phyloP scores from a whole-genome alignment of 2,888 invertebrate genomes.

The Acronicta alni region DNA sequence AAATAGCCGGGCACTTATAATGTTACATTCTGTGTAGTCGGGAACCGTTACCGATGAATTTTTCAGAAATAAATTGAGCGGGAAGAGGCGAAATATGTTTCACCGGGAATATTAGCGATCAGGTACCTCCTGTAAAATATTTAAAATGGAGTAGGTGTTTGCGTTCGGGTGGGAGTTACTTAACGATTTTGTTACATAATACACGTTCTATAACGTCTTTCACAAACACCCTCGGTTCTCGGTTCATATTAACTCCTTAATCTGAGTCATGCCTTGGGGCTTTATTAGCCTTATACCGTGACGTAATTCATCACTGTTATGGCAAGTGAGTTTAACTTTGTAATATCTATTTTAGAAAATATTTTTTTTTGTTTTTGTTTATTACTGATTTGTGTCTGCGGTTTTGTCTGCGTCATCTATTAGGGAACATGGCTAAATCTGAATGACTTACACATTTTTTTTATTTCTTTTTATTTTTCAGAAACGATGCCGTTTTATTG shows the following conservation, averaged over 20 bases:
- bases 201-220: slow-evolving; percentile 38
- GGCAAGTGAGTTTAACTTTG: slow-evolving; percentile 25
- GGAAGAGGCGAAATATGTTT: slow-evolving; percentile 49
- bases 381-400: too few relatives aligned
- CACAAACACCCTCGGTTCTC: slow-evolving; percentile 44
- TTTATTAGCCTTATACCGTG: slow-evolving; percentile 45
- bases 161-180: slow-evolving; percentile 28
- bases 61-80: slow-evolving; percentile 48
- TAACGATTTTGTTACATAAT: slow-evolving; percentile 50
- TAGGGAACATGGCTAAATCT: too few relatives aligned
- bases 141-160: slow-evolving; percentile 36
- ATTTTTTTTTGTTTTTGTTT: too few relatives aligned
- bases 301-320: slow-evolving; percentile 50
- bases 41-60: slow-evolving; percentile 39
- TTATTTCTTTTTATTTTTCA: too few relatives aligned
- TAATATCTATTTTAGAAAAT: slow-evolving; percentile 25
- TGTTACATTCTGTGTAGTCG: slow-evolving; percentile 25
- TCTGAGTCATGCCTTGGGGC: slow-evolving; percentile 47
- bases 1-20: slow-evolving; percentile 17
- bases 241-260: slow-evolving; percentile 52
- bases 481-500: too few relatives aligned
- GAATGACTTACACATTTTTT: too few relatives aligned
- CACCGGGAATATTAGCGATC: slow-evolving; percentile 48
- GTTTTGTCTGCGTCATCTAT: too few relatives aligned
- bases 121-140: slow-evolving; percentile 43